Percentiles rank a stretch among this genome's conserved stretches.
These are phyloP conservation scores for Takifugu ocellatus DNA, from an alignment of 2,797 vertebrate species.

Conservation along the genomic window DNA sequence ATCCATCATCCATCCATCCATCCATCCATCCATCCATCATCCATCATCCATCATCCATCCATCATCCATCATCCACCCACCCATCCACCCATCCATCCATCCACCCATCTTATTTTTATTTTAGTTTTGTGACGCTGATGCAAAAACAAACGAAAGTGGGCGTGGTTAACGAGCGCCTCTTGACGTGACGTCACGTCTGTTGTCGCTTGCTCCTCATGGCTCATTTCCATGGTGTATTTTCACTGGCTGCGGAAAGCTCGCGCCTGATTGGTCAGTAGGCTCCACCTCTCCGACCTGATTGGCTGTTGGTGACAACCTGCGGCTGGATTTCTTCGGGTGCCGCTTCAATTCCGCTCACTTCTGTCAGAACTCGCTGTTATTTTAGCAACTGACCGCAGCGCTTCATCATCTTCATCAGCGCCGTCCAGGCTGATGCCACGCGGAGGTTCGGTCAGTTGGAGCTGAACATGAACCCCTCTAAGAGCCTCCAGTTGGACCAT, in stretches of 20 bases:
- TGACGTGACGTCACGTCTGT: too few species aligned
- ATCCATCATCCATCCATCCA: too few species aligned
- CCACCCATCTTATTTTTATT: too few species aligned
- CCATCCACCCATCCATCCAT: too few species aligned
- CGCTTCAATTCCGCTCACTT: not conserved
- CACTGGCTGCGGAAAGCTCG: constrained; percentile 28
- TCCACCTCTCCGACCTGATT: constrained; percentile 14
- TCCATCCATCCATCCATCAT: too few species aligned
- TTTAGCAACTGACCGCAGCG: not conserved
- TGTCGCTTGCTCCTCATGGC: constrained; percentile 55
- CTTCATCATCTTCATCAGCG: not conserved
- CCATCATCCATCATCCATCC: too few species aligned
- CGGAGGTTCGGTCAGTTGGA: not conserved
- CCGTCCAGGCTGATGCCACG: not conserved
- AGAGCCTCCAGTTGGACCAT: constrained; percentile 82
- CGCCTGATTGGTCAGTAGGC: constrained; percentile 31
- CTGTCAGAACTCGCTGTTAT: too few species aligned
- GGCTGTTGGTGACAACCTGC: constrained; percentile 3
- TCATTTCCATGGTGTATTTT: constrained; percentile 54
- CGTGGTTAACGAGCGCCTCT: too few species aligned
- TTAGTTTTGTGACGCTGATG: too few species aligned
- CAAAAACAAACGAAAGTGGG: too few species aligned
- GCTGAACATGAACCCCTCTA: constrained; percentile 43
- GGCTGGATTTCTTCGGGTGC: not conserved
- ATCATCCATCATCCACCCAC: too few species aligned